A percentile compares a stretch with the other conserved stretches of the same genome.
Conservation (phyloP, 2,888 invertebrate genomes). For the Cepaea hortensis region DNA sequence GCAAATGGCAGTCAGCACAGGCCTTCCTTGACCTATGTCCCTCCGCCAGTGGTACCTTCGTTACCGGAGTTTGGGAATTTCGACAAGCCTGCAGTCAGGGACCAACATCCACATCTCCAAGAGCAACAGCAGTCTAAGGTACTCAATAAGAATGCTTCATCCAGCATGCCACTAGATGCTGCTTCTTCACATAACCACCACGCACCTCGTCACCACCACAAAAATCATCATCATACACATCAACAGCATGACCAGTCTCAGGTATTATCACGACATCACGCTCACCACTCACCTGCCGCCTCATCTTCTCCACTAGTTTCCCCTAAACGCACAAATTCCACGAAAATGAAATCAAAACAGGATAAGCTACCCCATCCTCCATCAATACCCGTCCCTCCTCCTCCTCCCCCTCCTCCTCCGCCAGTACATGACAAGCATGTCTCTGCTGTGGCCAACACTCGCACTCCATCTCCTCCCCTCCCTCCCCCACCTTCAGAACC, state of each 20-base stretch:
- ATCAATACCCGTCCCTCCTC: background rate
- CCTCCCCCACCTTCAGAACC: background rate
- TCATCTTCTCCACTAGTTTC: background rate
- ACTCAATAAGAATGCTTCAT: slow-evolving; percentile 17
- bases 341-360: background rate
- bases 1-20: slow-evolving; percentile 8
- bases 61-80: background rate
- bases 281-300: background rate
- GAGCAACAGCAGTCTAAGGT: slow-evolving; percentile 16
- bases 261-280: background rate
- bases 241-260: background rate
- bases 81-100: background rate
- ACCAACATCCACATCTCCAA: slow-evolving; percentile 14
- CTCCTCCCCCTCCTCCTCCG: slow-evolving; percentile 1
- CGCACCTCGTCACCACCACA: background rate
- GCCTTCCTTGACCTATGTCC: slow-evolving; percentile 34
- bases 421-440: slow-evolving; percentile 3
- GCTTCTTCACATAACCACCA: background rate
- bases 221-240: slow-evolving; percentile 20
- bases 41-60: slow-evolving; percentile 35
- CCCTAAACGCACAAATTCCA: background rate
- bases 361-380: background rate
- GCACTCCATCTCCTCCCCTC: background rate
- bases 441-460: background rate
- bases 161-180: background rate